Conservation (phyloP, 2,888 invertebrate genomes). For the Cremastinae sp. region DNA sequence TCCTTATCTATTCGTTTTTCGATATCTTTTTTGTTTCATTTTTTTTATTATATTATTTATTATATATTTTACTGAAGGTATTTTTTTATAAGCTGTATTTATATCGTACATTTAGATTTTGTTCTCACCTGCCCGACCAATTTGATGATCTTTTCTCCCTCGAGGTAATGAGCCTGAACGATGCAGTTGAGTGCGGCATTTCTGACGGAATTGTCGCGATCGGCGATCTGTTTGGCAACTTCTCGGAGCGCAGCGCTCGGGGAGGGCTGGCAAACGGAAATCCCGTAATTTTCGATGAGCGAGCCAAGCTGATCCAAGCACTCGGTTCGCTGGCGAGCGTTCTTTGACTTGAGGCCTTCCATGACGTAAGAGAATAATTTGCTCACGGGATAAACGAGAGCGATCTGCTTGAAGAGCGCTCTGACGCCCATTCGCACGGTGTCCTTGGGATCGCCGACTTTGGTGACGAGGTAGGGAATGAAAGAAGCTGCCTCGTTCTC, state of each 20-base stretch:
- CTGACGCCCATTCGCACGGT: conserved; percentile 95
- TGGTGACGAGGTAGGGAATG: conserved; percentile 95
- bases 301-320: conserved; percentile 95
- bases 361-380: conserved; percentile 94
- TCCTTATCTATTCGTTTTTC: too few relatives aligned
- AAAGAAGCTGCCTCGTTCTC: conserved; percentile 96
- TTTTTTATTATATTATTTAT: too few relatives aligned
- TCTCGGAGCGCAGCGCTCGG: conserved; percentile 91
- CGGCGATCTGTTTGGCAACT: conserved; percentile 96
- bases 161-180: conserved; percentile 93
- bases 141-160: conserved; percentile 95
- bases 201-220: conserved; percentile 96
- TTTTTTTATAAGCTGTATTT: neutral
- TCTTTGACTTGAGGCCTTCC: conserved; percentile 98
- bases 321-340: conserved; percentile 97
- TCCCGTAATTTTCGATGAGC: conserved; percentile 92
- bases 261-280: conserved; percentile 91
- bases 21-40: too few relatives aligned
- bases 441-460: conserved; percentile 98
- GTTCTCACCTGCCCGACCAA: conserved; percentile 90
- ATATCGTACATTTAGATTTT: conserved; percentile 23
- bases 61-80: neutral
- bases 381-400: conserved; percentile 92
- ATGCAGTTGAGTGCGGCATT: conserved; percentile 97
- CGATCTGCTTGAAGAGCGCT: conserved; percentile 91